Percentiles rank a stretch among this genome's conserved stretches.
Conservation (phyloP, 2,113 vertebrate genomes). For the rat (Rattus norvegicus) region GRCr8 NC_086036.1:78680501-78681000, state of each 20-base stretch:
- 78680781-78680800: no score
- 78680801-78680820: not conserved
- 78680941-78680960: not conserved
- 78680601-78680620: not conserved
- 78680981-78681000: not conserved
- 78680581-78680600: not conserved
- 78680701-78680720: not conserved
- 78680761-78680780: not conserved
- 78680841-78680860: not conserved
- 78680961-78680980: fast-evolving
- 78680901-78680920: not conserved
- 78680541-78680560: not conserved
- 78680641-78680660: not conserved
- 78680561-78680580: not conserved
- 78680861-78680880: not conserved
- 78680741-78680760: no score
- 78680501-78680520: not conserved
- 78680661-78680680: not conserved
- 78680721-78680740: not conserved
- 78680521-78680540: not conserved
- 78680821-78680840: no score
- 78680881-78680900: not conserved
- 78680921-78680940: not conserved
- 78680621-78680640: not conserved
- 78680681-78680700: not conserved